Evolutionary conservation across 2,113 vertebrate genomes (phyloP), one percentile per base, ranked within the genome.

Genomic region (Drymodes brunneopygia): DNA sequence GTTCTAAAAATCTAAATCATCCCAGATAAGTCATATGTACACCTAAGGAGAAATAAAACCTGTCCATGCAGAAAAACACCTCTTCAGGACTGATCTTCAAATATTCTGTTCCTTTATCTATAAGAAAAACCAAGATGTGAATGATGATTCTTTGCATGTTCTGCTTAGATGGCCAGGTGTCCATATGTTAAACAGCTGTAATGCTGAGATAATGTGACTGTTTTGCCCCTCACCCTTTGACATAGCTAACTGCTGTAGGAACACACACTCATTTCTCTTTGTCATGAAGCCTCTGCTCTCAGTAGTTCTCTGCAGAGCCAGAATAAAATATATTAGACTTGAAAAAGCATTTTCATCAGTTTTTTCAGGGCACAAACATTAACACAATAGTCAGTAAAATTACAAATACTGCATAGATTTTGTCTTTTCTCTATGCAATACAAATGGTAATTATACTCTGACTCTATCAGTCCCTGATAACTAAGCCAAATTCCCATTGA

Each of bases 351-450:
- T 75, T 65, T 88, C 15, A 6, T 44, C 28, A 20, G 2, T 12
- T 75, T 69, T 86, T 14, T 65, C 4, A 0, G 9, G 28, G 69
- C 44, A 61, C 50, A 45, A 72, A 54, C 8, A 61, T 6, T 31
- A 64, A 53, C 15, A 65, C 12, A 82, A 11, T 22, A 71, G 22
- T 54, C 20, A 79, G 36, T 51, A 56, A 51, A 74, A 81, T 60
- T 7, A 35, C 11, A 85, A 82, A 60, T 57, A 56, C 3, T 0
- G 0, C 50, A 18, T 51, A 5, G 45, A 40, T 57, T 72, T 75
- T 31, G 35, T 65, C 11, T 40, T 88, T 86, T 57, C 28, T 29
- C 31, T 53, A 29, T 2, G 7, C 20, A 56, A 4, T 57, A n/a
- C 1, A 2, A 72, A 65, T 18, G 6, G 35, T 20, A 67, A 57